phyloP scores from a whole-genome alignment of 2,888 invertebrate species.

The Acronicta leporina region DNA sequence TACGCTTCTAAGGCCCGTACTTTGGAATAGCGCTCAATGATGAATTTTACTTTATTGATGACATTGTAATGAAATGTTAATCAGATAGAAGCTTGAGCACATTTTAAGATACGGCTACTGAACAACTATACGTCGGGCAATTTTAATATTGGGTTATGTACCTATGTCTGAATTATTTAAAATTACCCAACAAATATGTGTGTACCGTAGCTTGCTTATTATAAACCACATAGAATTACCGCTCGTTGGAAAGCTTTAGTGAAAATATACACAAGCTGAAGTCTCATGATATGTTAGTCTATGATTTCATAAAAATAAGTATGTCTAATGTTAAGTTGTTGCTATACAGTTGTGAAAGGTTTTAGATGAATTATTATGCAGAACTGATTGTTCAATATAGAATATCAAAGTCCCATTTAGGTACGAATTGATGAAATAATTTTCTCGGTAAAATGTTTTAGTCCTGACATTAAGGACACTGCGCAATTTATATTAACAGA shows the following conservation, averaged over 20 bases:
- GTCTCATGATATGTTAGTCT: conserved; percentile 54
- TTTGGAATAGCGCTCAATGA: neutral
- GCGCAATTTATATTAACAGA: conserved; percentile 21
- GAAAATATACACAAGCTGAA: conserved; percentile 64
- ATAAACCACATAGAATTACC: conserved; percentile 52
- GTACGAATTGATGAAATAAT: too few relatives aligned
- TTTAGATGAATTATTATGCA: conserved; percentile 37
- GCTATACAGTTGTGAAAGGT: conserved; percentile 48
- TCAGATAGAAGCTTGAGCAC: neutral
- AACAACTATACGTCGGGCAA: conserved; percentile 10
- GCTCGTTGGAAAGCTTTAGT: conserved; percentile 62
- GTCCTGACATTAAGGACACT: conserved; percentile 21
- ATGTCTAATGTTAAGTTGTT: conserved; percentile 64
- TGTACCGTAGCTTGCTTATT: conserved; percentile 24
- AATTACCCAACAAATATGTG: neutral
- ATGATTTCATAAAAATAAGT: conserved; percentile 48
- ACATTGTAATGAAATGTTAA: neutral
- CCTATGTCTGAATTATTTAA: neutral
- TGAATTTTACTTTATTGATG: neutral
- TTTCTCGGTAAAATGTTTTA: conserved; percentile 4
- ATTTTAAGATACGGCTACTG: neutral
- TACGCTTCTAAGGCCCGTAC: conserved; percentile 1
- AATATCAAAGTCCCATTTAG: conserved; percentile 16
- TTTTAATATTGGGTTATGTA: conserved; percentile 6
- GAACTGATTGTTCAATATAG: conserved; percentile 10